Base-by-base conservation (phyloP, 2,888 invertebrate species). In the Cosmorhoe ocellata region DNA sequence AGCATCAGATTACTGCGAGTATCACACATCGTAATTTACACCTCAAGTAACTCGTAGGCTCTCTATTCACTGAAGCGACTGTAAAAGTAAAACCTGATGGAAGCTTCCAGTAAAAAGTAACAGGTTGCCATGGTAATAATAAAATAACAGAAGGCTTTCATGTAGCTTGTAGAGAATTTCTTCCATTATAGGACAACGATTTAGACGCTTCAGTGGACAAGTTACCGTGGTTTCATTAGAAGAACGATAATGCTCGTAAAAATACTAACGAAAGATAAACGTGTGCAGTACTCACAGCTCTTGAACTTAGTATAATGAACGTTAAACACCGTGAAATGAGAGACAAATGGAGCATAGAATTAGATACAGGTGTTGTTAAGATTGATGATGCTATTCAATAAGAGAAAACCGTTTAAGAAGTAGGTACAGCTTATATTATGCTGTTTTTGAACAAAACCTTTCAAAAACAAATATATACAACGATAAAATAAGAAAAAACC, bases 1-100 rank as follows among this genome's bases (percentile, higher is more conserved):
- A 68, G 61, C 59, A 53, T 73, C 60, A 66, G 66, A 73, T 76
- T 68, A 73, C 47, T 43, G 12, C 67, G 51, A 55, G 50, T 52
- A 57, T 56, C 64, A 58, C 51, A 46, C 44, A 56, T 58, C 51
- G 57, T 61, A 59, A 60, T 62, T 57, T 62, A 66, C 63, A 63
- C 63, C 64, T 63, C 47, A 52, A 52, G 48, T 43, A 43, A 36
- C 45, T 28, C 42, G 38, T 31, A 46, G 45, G 36, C 50, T 11
- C 11, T 51, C 11, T 34, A 31, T 32, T 18, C 34, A 41, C 27
- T 45, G 30, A 51, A 18, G 40, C 13, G 34, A 22, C 18, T n/a
- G 40, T 13, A 31, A 33, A 14, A 31, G 3, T 26, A 6, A 13
- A 39, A 37, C 18, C 32, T 46, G 37, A 8, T 45, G 13, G 11